Evolutionary conservation across 2,113 vertebrate species (phyloP).

Genomic region (Cyanoderma ruficeps): DNA sequence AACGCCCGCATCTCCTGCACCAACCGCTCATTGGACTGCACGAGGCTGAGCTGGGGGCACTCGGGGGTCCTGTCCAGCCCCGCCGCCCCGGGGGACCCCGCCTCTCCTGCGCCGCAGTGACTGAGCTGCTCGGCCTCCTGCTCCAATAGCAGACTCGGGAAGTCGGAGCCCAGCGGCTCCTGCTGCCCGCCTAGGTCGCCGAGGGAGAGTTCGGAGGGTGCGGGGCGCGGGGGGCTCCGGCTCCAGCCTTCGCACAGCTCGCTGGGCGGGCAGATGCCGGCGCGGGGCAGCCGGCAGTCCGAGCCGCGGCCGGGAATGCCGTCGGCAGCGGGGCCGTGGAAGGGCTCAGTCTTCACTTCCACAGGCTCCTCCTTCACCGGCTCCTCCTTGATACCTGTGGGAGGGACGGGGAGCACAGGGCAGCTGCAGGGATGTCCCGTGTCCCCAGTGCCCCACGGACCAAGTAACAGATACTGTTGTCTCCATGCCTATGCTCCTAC

Average conservation of each 20-base stretch:
- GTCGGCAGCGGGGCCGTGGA: background rate
- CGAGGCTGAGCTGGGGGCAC: background rate
- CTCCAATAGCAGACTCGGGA: background rate
- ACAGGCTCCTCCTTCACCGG: constrained; percentile 34
- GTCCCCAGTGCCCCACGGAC: background rate
- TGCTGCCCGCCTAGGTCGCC: background rate
- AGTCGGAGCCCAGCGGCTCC: constrained; percentile 8
- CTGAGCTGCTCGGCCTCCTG: background rate
- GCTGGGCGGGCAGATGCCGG: background rate
- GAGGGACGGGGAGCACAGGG: background rate
- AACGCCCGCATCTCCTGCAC: constrained; percentile 48
- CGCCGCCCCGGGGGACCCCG: accelerated
- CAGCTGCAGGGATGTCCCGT: background rate
- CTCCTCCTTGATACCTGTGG: constrained; percentile 44
- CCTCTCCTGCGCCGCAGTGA: background rate
- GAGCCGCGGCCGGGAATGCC: background rate
- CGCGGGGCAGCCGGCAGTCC: background rate
- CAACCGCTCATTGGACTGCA: constrained; percentile 3
- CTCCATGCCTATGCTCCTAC: background rate
- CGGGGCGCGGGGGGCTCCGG: background rate
- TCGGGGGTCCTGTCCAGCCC: background rate
- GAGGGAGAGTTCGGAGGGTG: background rate
- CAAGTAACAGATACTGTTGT: background rate
- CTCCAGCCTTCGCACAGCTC: background rate
- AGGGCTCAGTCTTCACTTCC: constrained; percentile 48